phyloP scores from a whole-genome alignment of 2,888 invertebrate genomes.

The Ophioninae sp. region DNA sequence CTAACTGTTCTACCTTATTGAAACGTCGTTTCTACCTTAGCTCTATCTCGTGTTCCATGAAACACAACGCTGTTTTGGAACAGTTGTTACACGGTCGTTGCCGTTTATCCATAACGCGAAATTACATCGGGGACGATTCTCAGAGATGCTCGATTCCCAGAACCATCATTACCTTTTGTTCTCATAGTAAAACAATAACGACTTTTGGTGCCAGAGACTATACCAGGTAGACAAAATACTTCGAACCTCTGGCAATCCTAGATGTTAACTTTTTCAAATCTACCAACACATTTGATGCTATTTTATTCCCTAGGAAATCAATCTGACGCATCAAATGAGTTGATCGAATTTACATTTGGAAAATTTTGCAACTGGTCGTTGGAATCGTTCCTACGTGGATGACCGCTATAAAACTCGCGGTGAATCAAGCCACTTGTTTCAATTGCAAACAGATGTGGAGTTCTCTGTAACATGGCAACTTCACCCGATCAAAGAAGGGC shows the following conservation, averaged over 20 bases:
- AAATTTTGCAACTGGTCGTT: no score
- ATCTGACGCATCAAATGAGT: no score
- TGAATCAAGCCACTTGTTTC: slow-evolving; percentile 76
- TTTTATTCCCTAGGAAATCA: no score
- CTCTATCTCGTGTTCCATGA: slow-evolving; percentile 21
- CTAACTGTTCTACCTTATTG: slow-evolving; percentile 77
- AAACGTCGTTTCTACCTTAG: slow-evolving; percentile 74
- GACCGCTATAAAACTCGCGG: slow-evolving; percentile 68
- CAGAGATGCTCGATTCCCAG: slow-evolving; percentile 33
- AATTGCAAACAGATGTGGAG: slow-evolving; percentile 79
- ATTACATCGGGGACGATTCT: slow-evolving; percentile 62
- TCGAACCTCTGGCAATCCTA: slow-evolving; percentile 17
- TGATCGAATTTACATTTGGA: no score
- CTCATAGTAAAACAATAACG: slow-evolving; percentile 53
- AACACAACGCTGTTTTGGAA: slow-evolving; percentile 47
- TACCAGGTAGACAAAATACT: background rate
- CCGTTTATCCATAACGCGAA: slow-evolving; percentile 74
- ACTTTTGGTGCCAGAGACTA: slow-evolving; percentile 6
- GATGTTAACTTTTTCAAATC: background rate
- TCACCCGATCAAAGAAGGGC: slow-evolving; percentile 63
- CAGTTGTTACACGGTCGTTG: slow-evolving; percentile 65
- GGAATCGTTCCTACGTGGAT: slow-evolving; percentile 15
- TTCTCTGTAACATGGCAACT: slow-evolving; percentile 56
- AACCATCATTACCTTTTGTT: slow-evolving; percentile 58
- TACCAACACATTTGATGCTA: background rate